Percentiles rank a stretch among this genome's conserved stretches.
phyloP scores from a whole-genome alignment of 1,140 invertebrate genomes.

The Wasmannia auropunctata region DNA sequence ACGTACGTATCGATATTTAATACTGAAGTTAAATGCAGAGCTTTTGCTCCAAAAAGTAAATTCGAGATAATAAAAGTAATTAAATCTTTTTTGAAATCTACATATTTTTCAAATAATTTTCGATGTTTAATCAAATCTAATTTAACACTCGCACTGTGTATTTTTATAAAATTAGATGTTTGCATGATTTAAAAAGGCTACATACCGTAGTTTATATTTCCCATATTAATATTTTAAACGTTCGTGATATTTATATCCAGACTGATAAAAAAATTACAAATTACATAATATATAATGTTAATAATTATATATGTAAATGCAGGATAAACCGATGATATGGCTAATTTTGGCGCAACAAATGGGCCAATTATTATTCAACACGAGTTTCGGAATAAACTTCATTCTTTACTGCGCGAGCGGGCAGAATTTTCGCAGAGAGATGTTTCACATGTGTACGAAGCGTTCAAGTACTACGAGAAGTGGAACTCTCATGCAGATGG shows the following conservation, averaged over 20 bases:
- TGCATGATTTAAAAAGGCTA: neutral
- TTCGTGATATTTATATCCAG: neutral
- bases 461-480: conserved; percentile 74
- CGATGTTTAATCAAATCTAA: neutral
- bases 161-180: neutral
- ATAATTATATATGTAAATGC: conserved; percentile 40
- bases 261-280: neutral
- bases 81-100: neutral
- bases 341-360: conserved; percentile 86
- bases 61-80: neutral
- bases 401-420: conserved; percentile 93
- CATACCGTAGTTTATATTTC: neutral
- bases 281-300: neutral
- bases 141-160: neutral
- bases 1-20: conserved; percentile 82
- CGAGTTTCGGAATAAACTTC: conserved; percentile 95
- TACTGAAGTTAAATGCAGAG: neutral
- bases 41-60: neutral
- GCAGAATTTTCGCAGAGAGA: conserved; percentile 91
- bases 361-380: conserved; percentile 88
- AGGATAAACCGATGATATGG: conserved; percentile 64
- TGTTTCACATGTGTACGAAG: conserved; percentile 80
- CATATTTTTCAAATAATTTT: neutral
- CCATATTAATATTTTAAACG: neutral
- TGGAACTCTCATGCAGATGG: conserved; percentile 28